A percentile compares a stretch with the other conserved stretches of the same genome.
Conservation (phyloP, 2,113 vertebrate species). For the Octodon degus region DNA sequence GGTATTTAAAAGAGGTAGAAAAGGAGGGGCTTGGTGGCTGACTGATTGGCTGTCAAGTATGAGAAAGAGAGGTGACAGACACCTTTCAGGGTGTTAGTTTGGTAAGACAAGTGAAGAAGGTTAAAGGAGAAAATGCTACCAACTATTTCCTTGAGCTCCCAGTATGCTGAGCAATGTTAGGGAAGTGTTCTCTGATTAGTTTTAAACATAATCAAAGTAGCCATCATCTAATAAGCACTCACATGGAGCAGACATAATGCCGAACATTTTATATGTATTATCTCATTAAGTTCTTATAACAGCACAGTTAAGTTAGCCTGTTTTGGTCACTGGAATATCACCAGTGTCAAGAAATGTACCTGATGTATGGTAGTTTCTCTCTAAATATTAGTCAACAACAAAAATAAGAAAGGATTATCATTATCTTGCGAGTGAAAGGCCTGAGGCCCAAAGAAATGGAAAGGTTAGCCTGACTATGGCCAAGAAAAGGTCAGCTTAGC, state of each 20-base stretch:
- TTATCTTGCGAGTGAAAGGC: background rate
- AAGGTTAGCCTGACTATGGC: background rate
- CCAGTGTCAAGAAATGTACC: background rate
- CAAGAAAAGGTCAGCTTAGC: background rate
- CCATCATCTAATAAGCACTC: background rate
- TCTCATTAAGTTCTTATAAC: background rate
- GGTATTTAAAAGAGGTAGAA: background rate
- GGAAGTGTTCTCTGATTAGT: background rate
- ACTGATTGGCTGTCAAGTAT: background rate
- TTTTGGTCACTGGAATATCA: background rate
- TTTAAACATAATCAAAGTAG: constrained; percentile 14
- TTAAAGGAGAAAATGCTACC: background rate
- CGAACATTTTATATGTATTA: background rate
- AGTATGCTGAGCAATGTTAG: background rate
- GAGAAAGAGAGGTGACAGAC: background rate
- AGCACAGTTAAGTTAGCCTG: background rate
- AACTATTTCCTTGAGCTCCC: background rate
- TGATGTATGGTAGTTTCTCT: background rate
- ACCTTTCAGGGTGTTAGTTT: background rate
- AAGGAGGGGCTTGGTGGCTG: background rate
- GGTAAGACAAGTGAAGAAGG: background rate
- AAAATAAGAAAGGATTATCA: background rate
- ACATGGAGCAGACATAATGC: background rate
- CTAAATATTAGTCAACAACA: background rate
- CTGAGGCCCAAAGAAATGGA: background rate